Percentiles rank a stretch among this genome's conserved stretches.
phyloP scores from a whole-genome alignment of 1,140 invertebrate genomes.

The Ostrea denselamellosa region DNA sequence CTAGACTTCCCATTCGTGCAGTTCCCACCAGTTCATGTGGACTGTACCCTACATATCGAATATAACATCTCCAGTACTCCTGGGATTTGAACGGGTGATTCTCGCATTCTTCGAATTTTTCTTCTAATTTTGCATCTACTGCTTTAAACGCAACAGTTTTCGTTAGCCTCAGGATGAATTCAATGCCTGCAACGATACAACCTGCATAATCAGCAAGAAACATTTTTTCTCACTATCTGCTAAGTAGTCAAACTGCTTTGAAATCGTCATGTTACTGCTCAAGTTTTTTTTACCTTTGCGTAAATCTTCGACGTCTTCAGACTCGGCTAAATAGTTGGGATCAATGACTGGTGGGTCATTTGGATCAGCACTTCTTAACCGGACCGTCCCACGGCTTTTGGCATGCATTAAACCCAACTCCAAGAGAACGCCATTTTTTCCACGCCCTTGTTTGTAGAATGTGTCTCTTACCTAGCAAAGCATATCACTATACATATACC shows the following conservation, averaged over 20 bases:
- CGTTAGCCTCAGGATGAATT: neutral
- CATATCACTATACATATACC: neutral
- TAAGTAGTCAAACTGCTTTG: no score
- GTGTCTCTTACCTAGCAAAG: slow-evolving; percentile 1
- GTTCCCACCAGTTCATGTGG: neutral
- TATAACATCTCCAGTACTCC: slow-evolving; percentile 25
- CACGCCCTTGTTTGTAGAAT: slow-evolving; percentile 1
- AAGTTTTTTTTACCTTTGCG: slow-evolving; percentile 14
- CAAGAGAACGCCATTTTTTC: slow-evolving; percentile 1
- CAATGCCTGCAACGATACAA: neutral
- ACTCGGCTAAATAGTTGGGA: slow-evolving; percentile 3
- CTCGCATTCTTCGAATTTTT: neutral
- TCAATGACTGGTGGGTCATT: slow-evolving; percentile 17
- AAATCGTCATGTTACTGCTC: no score
- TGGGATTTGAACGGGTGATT: slow-evolving; percentile 5
- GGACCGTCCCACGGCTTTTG: slow-evolving; percentile 32
- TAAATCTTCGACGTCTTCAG: slow-evolving; percentile 29
- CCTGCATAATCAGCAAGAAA: no score
- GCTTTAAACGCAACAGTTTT: neutral
- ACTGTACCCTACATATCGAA: slow-evolving; percentile 16
- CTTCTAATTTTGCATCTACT: neutral
- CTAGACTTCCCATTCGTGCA: slow-evolving; percentile 19
- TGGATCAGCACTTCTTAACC: slow-evolving; percentile 22
- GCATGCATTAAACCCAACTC: neutral
- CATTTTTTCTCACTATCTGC: no score